A percentile compares a stretch with the other conserved stretches of the same genome.
Conservation (phyloP, 1,140 invertebrate species). For the Microplitis mediator region DNA sequence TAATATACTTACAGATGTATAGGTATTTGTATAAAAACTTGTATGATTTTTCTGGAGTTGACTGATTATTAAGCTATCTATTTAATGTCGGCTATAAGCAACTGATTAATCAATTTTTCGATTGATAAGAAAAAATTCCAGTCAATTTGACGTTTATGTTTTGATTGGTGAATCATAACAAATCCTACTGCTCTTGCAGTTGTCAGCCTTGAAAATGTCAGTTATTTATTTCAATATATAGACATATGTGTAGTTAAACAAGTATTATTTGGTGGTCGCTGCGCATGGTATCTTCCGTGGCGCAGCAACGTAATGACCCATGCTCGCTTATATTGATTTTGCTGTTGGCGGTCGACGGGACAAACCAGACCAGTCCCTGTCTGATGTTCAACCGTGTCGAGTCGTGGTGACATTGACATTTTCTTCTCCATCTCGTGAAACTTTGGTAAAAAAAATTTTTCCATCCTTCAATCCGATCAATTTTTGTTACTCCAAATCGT, state of each 20-base stretch:
- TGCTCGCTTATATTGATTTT: conserved; percentile 37
- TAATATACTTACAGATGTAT: too few species aligned
- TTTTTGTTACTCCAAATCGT: background rate
- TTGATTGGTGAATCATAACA: conserved; percentile 12
- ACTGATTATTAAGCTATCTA: too few species aligned
- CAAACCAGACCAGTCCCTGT: conserved; percentile 31
- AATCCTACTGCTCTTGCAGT: conserved; percentile 1
- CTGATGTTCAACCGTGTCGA: conserved; percentile 24
- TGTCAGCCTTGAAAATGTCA: conserved; percentile 22
- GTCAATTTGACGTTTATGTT: background rate
- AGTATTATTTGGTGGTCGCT: background rate
- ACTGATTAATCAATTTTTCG: background rate
- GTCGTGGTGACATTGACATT: conserved; percentile 21
- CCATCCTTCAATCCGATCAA: background rate
- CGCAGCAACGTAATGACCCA: conserved; percentile 34
- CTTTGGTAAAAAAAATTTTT: conserved; percentile 21
- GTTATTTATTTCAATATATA: too few species aligned
- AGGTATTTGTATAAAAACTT: too few species aligned
- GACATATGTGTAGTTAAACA: too few species aligned
- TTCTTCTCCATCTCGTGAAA: conserved; percentile 1
- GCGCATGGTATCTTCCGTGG: conserved; percentile 26
- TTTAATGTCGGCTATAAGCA: too few species aligned
- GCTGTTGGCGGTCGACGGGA: conserved; percentile 28
- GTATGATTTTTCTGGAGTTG: too few species aligned
- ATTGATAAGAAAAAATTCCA: background rate